Evolutionary conservation across 2,888 invertebrate genomes (phyloP).

Genomic region (Rhyacophila evoluta): DNA sequence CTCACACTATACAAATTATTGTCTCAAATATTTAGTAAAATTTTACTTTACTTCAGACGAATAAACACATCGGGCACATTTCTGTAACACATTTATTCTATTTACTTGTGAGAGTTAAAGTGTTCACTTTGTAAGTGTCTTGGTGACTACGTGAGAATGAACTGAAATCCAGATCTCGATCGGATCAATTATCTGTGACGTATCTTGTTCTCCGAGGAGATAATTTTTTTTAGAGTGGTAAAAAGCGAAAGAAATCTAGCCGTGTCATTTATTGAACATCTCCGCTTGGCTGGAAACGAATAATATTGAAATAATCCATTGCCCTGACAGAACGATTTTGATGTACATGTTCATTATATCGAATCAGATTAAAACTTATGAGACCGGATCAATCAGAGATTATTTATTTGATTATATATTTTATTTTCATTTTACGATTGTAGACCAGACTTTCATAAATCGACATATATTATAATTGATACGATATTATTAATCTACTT

Average conservation of each 20-base stretch:
- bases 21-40: too few relatives aligned
- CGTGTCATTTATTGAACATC: background rate
- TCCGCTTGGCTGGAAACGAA: background rate
- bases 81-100: slow-evolving; percentile 26
- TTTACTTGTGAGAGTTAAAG: slow-evolving; percentile 19
- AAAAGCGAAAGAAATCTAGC: background rate
- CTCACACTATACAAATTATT: too few relatives aligned
- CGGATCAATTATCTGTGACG: slow-evolving; percentile 50
- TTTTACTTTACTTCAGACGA: too few relatives aligned
- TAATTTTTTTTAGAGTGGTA: background rate
- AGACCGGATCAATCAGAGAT: background rate
- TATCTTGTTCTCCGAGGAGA: slow-evolving; percentile 25
- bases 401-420: background rate
- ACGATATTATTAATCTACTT: too few relatives aligned
- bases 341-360: slow-evolving; percentile 9
- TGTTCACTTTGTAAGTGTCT: background rate
- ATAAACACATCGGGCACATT: slow-evolving; percentile 33
- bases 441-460: too few relatives aligned
- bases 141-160: slow-evolving; percentile 50
- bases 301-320: background rate
- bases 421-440: too few relatives aligned
- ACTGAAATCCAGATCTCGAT: slow-evolving; percentile 46
- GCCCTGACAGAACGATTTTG: background rate
- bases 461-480: too few relatives aligned
- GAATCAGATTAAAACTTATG: background rate